A percentile compares a stretch with the other conserved stretches of the same genome.
These are phyloP conservation scores for Sebastes oblongus DNA, from an alignment of 2,797 vertebrate species.

Conservation along the genomic window DNA sequence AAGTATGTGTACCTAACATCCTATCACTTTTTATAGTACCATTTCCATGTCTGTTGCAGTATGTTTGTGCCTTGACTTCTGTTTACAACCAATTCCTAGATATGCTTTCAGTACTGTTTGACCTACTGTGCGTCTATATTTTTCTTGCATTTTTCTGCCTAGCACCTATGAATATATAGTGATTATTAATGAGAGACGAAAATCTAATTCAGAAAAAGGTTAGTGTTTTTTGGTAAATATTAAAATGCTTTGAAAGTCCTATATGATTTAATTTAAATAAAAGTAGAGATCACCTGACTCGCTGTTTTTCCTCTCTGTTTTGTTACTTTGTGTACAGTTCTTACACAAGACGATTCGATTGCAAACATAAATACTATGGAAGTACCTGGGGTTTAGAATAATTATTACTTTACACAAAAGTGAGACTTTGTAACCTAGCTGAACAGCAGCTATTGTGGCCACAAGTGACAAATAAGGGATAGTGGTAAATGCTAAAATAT, in stretches of 20 bases:
- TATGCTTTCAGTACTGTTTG: conserved; percentile 70
- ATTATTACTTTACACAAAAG: not conserved
- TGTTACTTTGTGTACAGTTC: not conserved
- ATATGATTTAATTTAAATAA: conserved; percentile 90
- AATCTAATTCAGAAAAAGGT: conserved; percentile 80
- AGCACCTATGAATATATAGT: conserved; percentile 77
- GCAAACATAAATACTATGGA: not conserved
- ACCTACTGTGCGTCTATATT: conserved; percentile 70
- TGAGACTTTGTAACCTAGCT: not conserved
- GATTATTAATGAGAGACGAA: conserved; percentile 77
- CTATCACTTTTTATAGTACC: conserved; percentile 72
- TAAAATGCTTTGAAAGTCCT: conserved; percentile 82
- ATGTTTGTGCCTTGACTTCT: conserved; percentile 90
- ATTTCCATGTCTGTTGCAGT: conserved; percentile 77
- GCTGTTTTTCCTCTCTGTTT: conserved; percentile 40
- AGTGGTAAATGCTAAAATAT: not conserved
- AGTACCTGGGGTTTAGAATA: not conserved
- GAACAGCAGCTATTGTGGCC: not conserved
- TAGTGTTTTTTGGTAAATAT: conserved; percentile 83
- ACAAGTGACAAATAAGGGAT: not conserved
- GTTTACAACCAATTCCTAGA: conserved; percentile 82
- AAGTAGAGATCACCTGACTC: conserved; percentile 80
- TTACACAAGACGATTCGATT: not conserved
- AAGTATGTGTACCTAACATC: conserved; percentile 82
- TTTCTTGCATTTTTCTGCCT: conserved; percentile 69